Percentiles rank a stretch among this genome's conserved stretches.
Evolutionary conservation across 2,888 invertebrate species (phyloP).

Genomic region (Platycheirus albimanus): DNA sequence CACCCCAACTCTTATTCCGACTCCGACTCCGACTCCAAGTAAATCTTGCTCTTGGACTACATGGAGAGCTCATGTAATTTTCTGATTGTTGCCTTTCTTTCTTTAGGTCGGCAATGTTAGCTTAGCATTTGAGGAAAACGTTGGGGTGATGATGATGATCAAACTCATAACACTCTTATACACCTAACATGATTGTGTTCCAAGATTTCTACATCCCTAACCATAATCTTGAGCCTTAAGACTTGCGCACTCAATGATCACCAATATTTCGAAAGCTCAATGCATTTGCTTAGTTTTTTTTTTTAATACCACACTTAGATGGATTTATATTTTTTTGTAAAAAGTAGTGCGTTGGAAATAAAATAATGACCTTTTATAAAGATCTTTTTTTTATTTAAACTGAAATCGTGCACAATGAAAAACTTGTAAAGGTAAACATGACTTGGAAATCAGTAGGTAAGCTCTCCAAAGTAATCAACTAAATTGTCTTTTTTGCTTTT

Average conservation of each 20-base stretch:
- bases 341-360: constrained; percentile 9
- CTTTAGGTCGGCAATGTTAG: constrained; percentile 40
- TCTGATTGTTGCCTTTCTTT: constrained; percentile 23
- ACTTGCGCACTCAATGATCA: constrained; percentile 18
- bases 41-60: constrained; percentile 60
- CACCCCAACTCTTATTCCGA: neutral
- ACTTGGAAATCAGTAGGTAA: neutral
- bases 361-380: constrained; percentile 24
- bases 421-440: constrained; percentile 2
- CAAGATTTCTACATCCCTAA: constrained; percentile 56
- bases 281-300: constrained; percentile 5
- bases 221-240: constrained; percentile 63
- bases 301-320: neutral
- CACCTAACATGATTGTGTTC: constrained; percentile 8
- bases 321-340: constrained; percentile 5
- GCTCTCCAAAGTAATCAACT: constrained; percentile 3
- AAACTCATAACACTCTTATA: constrained; percentile 44
- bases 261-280: constrained; percentile 40
- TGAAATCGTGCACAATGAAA: constrained; percentile 1
- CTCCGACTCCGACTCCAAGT: no score
- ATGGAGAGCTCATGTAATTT: constrained; percentile 56
- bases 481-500: constrained; percentile 47
- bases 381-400: neutral
- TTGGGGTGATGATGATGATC: constrained; percentile 34
- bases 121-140: constrained; percentile 53